phyloP scores from a whole-genome alignment of 2,888 invertebrate species.

The Netelia virgata region DNA sequence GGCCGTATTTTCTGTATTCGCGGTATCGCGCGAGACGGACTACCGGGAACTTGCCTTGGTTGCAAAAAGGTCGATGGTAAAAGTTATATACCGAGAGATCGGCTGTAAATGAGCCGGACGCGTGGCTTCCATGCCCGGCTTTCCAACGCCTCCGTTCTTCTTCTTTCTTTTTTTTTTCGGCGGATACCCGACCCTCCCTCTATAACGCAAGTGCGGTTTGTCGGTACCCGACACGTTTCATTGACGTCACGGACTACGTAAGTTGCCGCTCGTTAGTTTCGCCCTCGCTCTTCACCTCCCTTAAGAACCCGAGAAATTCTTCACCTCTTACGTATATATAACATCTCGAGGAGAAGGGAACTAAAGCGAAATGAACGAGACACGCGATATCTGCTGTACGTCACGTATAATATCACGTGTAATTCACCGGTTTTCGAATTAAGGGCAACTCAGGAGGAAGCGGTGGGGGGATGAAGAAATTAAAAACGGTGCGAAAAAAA shows the following conservation, averaged over 20 bases:
- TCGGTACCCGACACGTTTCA: constrained; percentile 45
- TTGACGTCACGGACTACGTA: constrained; percentile 65
- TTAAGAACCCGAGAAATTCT: constrained; percentile 35
- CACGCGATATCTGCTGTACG: constrained; percentile 1
- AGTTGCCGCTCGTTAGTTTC: constrained; percentile 52
- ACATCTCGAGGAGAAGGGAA: constrained; percentile 8
- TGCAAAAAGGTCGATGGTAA: background rate
- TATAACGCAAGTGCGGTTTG: constrained; percentile 29
- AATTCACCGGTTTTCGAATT: background rate
- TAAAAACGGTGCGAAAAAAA: no score
- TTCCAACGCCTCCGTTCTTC: constrained; percentile 33
- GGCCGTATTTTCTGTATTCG: background rate
- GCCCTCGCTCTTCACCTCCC: constrained; percentile 55
- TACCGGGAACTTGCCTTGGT: background rate
- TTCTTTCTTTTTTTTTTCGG: constrained; percentile 49
- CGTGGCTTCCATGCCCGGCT: constrained; percentile 26
- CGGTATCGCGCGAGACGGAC: background rate
- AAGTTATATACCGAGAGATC: background rate
- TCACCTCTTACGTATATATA: constrained; percentile 40
- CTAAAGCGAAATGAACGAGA: constrained; percentile 4
- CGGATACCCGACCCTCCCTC: constrained; percentile 40
- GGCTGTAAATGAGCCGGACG: constrained; percentile 15
- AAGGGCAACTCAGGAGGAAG: no score
- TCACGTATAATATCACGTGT: background rate
- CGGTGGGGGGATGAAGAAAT: no score